Evolutionary conservation across 2,113 vertebrate genomes (phyloP).

Genomic region (Anoura caudifer): DNA sequence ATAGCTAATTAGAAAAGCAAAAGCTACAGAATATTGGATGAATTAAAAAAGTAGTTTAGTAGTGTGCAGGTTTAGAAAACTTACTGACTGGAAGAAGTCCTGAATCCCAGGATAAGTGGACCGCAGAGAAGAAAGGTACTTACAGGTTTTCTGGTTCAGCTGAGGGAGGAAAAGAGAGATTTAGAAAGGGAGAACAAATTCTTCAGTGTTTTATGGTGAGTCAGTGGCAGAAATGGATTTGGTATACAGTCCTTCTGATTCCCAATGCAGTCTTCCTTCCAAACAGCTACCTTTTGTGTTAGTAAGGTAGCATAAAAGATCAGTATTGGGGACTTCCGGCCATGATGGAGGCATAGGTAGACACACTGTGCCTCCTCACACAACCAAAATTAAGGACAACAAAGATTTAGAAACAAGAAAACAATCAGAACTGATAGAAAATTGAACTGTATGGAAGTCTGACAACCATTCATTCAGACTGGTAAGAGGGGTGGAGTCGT

Average conservation of each 20-base stretch:
- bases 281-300: not conserved
- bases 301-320: not conserved
- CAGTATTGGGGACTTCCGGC: too few species aligned
- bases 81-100: not conserved
- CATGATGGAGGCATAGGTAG: too few species aligned
- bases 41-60: not conserved
- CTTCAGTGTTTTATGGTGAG: not conserved
- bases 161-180: not conserved
- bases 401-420: too few species aligned
- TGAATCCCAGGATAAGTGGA: not conserved
- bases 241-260: not conserved
- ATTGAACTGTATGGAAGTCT: too few species aligned
- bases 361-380: too few species aligned
- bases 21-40: not conserved
- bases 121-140: not conserved
- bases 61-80: not conserved
- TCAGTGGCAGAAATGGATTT: not conserved
- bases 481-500: too few species aligned
- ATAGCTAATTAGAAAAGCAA: not conserved
- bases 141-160: not conserved
- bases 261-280: not conserved
- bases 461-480: too few species aligned
- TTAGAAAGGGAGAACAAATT: not conserved
- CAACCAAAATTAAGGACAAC: too few species aligned
- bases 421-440: too few species aligned